Base-by-base conservation (phyloP, 1,140 invertebrate species). In the Drosophila ananassae region DNA sequence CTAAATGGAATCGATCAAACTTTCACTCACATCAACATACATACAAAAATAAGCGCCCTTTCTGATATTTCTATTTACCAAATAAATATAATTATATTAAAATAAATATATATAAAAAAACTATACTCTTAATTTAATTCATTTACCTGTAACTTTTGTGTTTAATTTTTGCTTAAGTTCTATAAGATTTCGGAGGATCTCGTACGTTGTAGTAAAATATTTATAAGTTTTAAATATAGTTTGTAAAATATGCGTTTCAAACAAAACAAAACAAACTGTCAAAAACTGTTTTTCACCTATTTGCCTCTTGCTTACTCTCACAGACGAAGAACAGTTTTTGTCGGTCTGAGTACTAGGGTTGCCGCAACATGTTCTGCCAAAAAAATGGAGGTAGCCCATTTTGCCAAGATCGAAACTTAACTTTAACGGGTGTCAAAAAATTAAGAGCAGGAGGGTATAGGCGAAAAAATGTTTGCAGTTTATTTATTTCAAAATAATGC, bases 141-240 rank as follows among this genome's bases (percentile, higher is more conserved):
- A 84, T 85, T 84, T 85, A 85, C 79, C 50, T 73, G 73, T 84
- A 84, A 85, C 67, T 58, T 76, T 64, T 77, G 56, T 67, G 75
- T 76, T 76, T 67, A 57, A 55, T 52, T 77, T 69, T 69, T 76
- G 73, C 73, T 68, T 76, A 59, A 87, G 79, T 87, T 80, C 82
- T 87, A 87, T 89, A 83, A 89, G 83, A 89, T 89, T 89, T 89
- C 76, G 79, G 73, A 62, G 83, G 83, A 89, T 89, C 83, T 89
- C 83, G 72, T 89, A 89, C 78, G 83, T 89, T 89, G 83, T 89
- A 89, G 83, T n/a, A n/a, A n/a, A n/a, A n/a, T 89, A 89, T 89
- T 89, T 89, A 79, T 89, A 89, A 89, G 83, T 89, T 89, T 89
- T 89, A 89, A 79, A 89, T 54, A 73, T 87, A 87, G 72, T 67